A percentile compares a stretch with the other conserved stretches of the same genome.
phyloP scores from a whole-genome alignment of 2,113 vertebrate species.

The Megaceryle maxima region DNA sequence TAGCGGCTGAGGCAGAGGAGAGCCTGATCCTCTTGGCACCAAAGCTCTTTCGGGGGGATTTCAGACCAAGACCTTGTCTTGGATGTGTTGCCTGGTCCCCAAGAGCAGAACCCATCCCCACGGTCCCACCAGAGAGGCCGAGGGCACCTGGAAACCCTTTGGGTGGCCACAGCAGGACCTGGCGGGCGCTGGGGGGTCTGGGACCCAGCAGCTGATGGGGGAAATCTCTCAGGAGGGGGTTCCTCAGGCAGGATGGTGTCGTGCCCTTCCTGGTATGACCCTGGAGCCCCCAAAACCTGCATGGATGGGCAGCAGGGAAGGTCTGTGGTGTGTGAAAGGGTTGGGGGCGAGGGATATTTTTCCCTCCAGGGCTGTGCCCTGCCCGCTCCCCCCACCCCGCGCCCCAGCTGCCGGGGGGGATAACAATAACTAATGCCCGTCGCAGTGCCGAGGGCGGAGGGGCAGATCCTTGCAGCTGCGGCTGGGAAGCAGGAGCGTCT shows the following conservation, averaged over 20 bases:
- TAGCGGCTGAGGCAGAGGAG: not conserved
- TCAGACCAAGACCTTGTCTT: not conserved
- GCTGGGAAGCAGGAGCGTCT: not conserved
- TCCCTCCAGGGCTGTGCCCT: not conserved
- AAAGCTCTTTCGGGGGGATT: not conserved
- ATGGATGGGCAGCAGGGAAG: fast-evolving
- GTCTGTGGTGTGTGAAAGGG: fast-evolving
- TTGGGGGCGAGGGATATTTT: not conserved
- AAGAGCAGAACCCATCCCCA: not conserved
- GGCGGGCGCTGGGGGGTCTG: not conserved
- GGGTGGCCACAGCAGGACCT: fast-evolving
- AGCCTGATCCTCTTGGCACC: not conserved
- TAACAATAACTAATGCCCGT: conserved; percentile 14
- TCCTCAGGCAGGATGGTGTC: not conserved
- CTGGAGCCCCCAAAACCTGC: not conserved
- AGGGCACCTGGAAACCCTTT: fast-evolving
- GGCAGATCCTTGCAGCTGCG: not conserved
- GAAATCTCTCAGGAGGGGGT: fast-evolving
- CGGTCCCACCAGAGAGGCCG: too few species aligned
- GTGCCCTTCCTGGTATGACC: not conserved
- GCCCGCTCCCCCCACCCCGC: not conserved
- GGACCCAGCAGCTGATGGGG: not conserved
- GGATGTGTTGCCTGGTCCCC: not conserved
- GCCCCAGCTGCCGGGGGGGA: not conserved
- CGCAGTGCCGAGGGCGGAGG: not conserved